phyloP scores from a whole-genome alignment of 2,888 invertebrate species.

The Thalpophila matura region DNA sequence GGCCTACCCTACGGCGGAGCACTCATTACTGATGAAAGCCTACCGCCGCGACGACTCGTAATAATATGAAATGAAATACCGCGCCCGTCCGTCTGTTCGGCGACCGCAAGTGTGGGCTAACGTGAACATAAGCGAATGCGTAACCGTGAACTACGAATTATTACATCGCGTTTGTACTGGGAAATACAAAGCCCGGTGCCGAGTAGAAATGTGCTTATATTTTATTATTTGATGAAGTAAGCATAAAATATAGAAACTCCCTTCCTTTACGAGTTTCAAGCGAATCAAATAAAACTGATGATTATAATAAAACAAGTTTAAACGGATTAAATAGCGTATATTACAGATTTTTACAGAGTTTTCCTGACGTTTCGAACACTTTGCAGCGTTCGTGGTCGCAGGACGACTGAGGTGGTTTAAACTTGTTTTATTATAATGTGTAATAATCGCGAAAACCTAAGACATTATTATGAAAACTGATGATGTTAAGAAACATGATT shows the following conservation, averaged over 20 bases:
- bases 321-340: constrained; percentile 6
- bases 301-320: constrained; percentile 19
- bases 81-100: constrained; percentile 76
- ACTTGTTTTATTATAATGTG: too few relatives aligned
- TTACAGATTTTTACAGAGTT: too few relatives aligned
- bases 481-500: too few relatives aligned
- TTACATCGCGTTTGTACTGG: constrained; percentile 54
- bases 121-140: constrained; percentile 74
- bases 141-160: constrained; percentile 82
- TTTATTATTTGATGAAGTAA: constrained; percentile 41
- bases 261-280: constrained; percentile 33
- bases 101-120: constrained; percentile 77
- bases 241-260: constrained; percentile 26
- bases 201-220: constrained; percentile 58
- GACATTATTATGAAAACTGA: too few relatives aligned
- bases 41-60: constrained; percentile 77
- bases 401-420: too few relatives aligned
- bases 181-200: constrained; percentile 58
- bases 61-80: constrained; percentile 85
- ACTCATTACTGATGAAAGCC: constrained; percentile 85
- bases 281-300: constrained; percentile 17
- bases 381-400: too few relatives aligned
- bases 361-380: too few relatives aligned
- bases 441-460: too few relatives aligned
- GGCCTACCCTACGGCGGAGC: constrained; percentile 70